A percentile compares a stretch with the other conserved stretches of the same genome.
phyloP scores from a whole-genome alignment of 1,140 invertebrate genomes.

The Drosophila obscura region DNA sequence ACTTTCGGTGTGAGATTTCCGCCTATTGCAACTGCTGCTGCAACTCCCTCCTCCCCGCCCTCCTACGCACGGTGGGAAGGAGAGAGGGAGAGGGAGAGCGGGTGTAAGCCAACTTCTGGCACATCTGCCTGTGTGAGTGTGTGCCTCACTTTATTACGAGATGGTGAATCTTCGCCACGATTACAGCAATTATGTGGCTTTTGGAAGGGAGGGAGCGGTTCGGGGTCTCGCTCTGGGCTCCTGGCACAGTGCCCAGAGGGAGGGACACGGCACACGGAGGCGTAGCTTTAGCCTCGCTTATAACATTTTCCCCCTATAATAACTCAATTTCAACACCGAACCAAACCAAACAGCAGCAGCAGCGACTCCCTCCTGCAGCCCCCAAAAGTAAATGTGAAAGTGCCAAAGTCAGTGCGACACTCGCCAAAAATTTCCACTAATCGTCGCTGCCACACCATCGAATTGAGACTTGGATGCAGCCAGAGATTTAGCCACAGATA shows the following conservation, averaged over 20 bases:
- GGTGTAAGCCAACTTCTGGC: slow-evolving; percentile 40
- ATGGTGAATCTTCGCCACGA: slow-evolving; percentile 63
- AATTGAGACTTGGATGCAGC: too few species aligned
- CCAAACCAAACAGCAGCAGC: too few species aligned
- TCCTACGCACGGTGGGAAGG: slow-evolving; percentile 24
- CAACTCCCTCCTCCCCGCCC: slow-evolving; percentile 12
- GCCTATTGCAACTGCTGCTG: slow-evolving; percentile 73
- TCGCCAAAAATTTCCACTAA: slow-evolving; percentile 50
- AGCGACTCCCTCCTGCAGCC: slow-evolving; percentile 2
- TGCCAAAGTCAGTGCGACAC: slow-evolving; percentile 31
- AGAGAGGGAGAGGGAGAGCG: neutral
- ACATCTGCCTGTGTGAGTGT: slow-evolving; percentile 32
- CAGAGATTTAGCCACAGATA: too few species aligned
- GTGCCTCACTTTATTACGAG: slow-evolving; percentile 69
- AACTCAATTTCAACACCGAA: slow-evolving; percentile 64
- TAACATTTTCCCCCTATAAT: slow-evolving; percentile 40
- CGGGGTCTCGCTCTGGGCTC: neutral
- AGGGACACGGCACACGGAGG: slow-evolving; percentile 7
- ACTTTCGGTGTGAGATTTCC: slow-evolving; percentile 74
- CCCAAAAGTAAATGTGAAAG: slow-evolving; percentile 56
- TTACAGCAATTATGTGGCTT: slow-evolving; percentile 70
- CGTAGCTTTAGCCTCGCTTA: neutral
- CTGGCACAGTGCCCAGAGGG: slow-evolving; percentile 25
- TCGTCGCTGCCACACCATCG: slow-evolving; percentile 15
- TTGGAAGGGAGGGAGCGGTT: slow-evolving; percentile 10